phyloP scores from a whole-genome alignment of 64 coral and sea anemone species.

The Montipora foliosa region DNA sequence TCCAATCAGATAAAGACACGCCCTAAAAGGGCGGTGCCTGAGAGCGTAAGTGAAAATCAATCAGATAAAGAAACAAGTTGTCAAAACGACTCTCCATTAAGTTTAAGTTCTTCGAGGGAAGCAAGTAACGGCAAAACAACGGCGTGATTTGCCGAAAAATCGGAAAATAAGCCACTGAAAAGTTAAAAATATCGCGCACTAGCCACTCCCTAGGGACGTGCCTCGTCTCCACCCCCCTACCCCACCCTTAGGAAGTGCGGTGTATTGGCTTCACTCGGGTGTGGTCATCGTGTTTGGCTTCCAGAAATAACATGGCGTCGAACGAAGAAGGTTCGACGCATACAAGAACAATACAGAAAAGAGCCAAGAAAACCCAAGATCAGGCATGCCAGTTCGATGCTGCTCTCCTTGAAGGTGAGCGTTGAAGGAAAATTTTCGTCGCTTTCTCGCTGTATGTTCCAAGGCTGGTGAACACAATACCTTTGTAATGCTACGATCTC shows the following conservation, averaged over 20 bases:
- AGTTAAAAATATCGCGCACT: neutral
- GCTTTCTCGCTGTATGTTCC: neutral
- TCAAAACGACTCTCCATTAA: neutral
- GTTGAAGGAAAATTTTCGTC: neutral
- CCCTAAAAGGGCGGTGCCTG: slow-evolving; percentile 44
- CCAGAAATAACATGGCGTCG: slow-evolving; percentile 98
- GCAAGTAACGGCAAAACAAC: neutral
- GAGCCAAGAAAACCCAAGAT: slow-evolving; percentile 99
- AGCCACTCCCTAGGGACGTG: slow-evolving; percentile 55
- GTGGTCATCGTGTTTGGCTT: slow-evolving; percentile 91
- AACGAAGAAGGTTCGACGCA: slow-evolving; percentile 94
- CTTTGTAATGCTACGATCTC: slow-evolving; percentile 36
- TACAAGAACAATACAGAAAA: slow-evolving; percentile 90
- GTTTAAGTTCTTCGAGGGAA: neutral
- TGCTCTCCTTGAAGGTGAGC: slow-evolving; percentile 94
- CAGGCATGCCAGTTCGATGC: slow-evolving; percentile 99
- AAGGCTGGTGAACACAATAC: slow-evolving; percentile 45
- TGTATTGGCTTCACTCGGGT: slow-evolving; percentile 86
- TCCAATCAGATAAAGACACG: slow-evolving; percentile 46
- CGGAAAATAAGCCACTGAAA: neutral
- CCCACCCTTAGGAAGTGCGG: slow-evolving; percentile 75
- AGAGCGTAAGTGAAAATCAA: neutral
- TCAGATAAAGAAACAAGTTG: neutral
- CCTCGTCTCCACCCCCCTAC: slow-evolving; percentile 71
- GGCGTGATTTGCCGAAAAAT: neutral